Evolutionary conservation across 2,888 invertebrate species (phyloP).

Genomic region (Molanna angustata): DNA sequence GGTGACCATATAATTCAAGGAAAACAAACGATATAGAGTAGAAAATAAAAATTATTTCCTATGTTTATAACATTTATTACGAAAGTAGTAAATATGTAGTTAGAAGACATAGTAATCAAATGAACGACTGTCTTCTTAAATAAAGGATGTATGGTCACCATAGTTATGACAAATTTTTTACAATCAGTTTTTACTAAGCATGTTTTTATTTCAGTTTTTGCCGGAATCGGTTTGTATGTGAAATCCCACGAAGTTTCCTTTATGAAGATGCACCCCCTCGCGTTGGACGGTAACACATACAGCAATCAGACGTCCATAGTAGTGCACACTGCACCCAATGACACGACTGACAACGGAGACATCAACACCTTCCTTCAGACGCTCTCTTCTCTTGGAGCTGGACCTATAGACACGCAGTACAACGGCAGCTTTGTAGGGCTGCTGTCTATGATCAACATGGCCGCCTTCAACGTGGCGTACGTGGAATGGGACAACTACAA

Average conservation of each 20-base stretch:
- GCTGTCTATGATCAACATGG: constrained; percentile 63
- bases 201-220: constrained; percentile 50
- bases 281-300: constrained; percentile 62
- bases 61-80: too few species aligned
- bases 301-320: constrained; percentile 58
- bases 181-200: too few species aligned
- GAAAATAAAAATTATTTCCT: too few species aligned
- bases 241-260: constrained; percentile 61
- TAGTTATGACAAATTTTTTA: too few species aligned
- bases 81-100: too few species aligned
- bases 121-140: too few species aligned
- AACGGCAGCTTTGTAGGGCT: constrained; percentile 66
- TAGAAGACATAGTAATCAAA: too few species aligned
- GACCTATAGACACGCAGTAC: constrained; percentile 52
- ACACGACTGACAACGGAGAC: constrained; percentile 44
- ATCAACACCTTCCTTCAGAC: constrained; percentile 44
- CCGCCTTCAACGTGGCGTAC: constrained; percentile 60
- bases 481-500: constrained; percentile 55
- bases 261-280: constrained; percentile 61
- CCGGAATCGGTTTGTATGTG: constrained; percentile 66
- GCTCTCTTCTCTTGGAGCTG: constrained; percentile 44
- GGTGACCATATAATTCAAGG: too few species aligned
- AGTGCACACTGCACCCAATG: constrained; percentile 55
- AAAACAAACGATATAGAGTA: too few species aligned
- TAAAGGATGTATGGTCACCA: too few species aligned